Base-by-base conservation (phyloP, 2,797 vertebrate species). In the Ptychobarbus kaznakovi region DNA sequence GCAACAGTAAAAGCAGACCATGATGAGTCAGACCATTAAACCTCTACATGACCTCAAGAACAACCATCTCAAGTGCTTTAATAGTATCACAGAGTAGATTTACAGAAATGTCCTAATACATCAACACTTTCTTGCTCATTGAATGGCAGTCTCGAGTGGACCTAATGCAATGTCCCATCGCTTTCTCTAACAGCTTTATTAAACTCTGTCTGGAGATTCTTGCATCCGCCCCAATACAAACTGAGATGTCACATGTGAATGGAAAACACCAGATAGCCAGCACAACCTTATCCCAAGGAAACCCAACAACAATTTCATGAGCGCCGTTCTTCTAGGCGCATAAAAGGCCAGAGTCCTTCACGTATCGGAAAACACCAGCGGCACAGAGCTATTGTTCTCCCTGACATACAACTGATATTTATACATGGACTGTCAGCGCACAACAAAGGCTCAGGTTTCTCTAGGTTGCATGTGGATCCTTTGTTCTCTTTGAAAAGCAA, bases 361-460 rank as follows among this genome's bases (percentile, higher is more conserved):
- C 56, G 18, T 65, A 86, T 79, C 76, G 7, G 53, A 83, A 73
- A 81, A 83, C 70, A 86, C 35, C 74, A 65, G 74, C 28, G 66
- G 66, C 81, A 69, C 65, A 68, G 38, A 65, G 68, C 81, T 22
- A 66, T 80, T 80, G 76, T 73, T 83, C 66, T 65, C 44, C 32
- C 46, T 42, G 53, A 81, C 77, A 81, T 53, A 80, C 58, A 56
- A 44, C 82, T 84, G 68, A 77, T 85, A 87, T 87, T 81, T 81
- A 85, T 85, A 85, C 74, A 81, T 0, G 51, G 70, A 63, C 65
- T 70, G 65, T 84, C 82, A 84, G 49, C 3, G 46, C 61, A 84
- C 49, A 87, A 81, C 77, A 87, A 72, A 44, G 65, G 72, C 83
- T 84, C 86, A 81, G 82, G 86, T 87, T 87, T 84, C 86, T 76